Evolutionary conservation across 2,797 vertebrate genomes (phyloP).

Genomic region (Meriones psammophilus): DNA sequence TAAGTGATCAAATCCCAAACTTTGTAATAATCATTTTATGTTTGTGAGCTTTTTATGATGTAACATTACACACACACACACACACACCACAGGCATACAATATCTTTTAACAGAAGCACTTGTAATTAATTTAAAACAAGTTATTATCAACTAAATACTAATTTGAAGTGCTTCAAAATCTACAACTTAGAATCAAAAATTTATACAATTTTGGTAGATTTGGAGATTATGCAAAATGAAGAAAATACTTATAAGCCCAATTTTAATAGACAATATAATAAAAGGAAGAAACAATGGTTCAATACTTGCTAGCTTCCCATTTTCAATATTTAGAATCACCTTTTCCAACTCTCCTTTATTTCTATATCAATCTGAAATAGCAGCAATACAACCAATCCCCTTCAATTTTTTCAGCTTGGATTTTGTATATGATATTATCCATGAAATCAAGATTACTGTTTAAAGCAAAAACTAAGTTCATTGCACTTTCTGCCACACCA

Average conservation of each 20-base stretch:
- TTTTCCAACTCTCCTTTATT: not conserved
- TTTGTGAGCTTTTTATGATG: slow-evolving; percentile 18
- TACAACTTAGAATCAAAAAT: not conserved
- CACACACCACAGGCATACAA: not conserved
- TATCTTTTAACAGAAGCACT: not conserved
- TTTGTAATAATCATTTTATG: not conserved
- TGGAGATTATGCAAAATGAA: not conserved
- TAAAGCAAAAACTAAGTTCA: not conserved
- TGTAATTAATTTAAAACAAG: slow-evolving; percentile 38
- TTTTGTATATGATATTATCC: slow-evolving; percentile 15
- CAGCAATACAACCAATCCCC: not conserved
- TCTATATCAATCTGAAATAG: not conserved
- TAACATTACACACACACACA: not conserved
- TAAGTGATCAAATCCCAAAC: not conserved
- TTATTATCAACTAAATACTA: not conserved
- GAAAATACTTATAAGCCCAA: not conserved
- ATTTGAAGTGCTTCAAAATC: not conserved
- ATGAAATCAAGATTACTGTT: not conserved
- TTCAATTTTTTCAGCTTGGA: slow-evolving; percentile 24
- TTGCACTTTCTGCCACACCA: not conserved
- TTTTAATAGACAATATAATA: slow-evolving; percentile 40
- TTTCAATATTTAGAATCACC: not conserved
- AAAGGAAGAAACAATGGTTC: not conserved
- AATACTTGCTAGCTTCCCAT: not conserved
- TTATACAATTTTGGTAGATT: not conserved